Base-by-base conservation (phyloP, 2,797 vertebrate species). In the Periophthalmus magnuspinnatus region DNA sequence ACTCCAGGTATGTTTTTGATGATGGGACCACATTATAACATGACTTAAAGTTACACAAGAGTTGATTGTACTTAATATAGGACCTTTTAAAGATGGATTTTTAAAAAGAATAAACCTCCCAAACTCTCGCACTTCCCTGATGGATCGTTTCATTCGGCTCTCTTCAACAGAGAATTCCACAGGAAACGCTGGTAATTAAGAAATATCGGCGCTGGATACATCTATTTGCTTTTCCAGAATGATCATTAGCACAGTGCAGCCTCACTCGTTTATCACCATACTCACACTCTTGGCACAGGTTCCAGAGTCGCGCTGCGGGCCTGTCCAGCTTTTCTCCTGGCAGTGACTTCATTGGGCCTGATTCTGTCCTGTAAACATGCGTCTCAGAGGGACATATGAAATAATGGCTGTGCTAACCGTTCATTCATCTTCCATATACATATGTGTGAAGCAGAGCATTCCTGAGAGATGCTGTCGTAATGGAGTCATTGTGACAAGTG, bases 161-260 rank as follows among this genome's bases (percentile, higher is more conserved):
- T 85, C 16, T 86, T 90, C 90, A 89, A 84, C 84, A 84, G 87
- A 90, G 88, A 86, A 89, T 91, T 92, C 87, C 88, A 87, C 88
- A 92, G 92, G 92, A 93, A 92, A 90, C 78, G 21, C 72, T 67
- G 2, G 76, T 90, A 88, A 92, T 93, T 92, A 92, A 92, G 91
- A 92, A 90, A 91, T 87, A 90, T 88, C 76, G 89, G 84, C 81
- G 89, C 82, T 90, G 89, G 86, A 91, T 86, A 85, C 83, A 92
- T 93, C 85, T 90, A 90, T 91, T 93, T 92, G 82, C 90, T 90
- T 92, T 92, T 84, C 89, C 84, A 84, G 84, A 89, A 91, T 84
- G 84, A 89, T 90, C 88, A 90, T 93, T 90, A 91, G 84, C 73
- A 76, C 82, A 72, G 82, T 64, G 76, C 71, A 65, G 79, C 86